A percentile compares a stretch with the other conserved stretches of the same genome.
phyloP scores from a whole-genome alignment of 2,888 invertebrate genomes.

The Helobdella robusta region DNA sequence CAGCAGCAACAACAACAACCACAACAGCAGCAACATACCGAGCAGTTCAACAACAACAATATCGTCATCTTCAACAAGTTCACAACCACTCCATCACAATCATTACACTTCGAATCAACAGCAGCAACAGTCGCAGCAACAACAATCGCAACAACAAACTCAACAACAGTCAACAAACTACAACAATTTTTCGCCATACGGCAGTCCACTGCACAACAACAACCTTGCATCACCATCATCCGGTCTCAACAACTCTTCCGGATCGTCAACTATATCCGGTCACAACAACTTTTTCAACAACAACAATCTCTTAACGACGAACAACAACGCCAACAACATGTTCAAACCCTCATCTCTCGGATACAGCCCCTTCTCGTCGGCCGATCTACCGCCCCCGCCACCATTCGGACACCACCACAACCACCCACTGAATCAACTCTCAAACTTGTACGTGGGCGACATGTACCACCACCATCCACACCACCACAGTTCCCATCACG shows the following conservation, averaged over 20 bases:
- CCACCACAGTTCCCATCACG: neutral
- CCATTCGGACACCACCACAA: conserved; percentile 9
- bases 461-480: conserved; percentile 21
- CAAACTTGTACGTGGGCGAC: conserved; percentile 22
- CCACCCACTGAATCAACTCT: conserved; percentile 22
- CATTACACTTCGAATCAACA: conserved; percentile 4
- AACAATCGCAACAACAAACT: neutral
- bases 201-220: conserved; percentile 2
- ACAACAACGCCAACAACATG: conserved; percentile 7
- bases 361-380: conserved; percentile 21
- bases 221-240: conserved; percentile 7
- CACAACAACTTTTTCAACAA: conserved; percentile 6
- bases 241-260: conserved; percentile 11
- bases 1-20: conserved; percentile 9
- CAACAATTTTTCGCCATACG: conserved; percentile 20
- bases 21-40: no score
- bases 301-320: neutral
- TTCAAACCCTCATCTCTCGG: conserved; percentile 10
- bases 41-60: no score
- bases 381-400: neutral
- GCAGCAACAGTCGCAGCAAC: conserved; percentile 14
- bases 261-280: neutral
- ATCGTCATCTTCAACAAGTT: neutral
- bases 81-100: conserved; percentile 13
- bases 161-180: conserved; percentile 2